Conservation (phyloP, 2,888 invertebrate species). For the Euzetes globulus region DNA sequence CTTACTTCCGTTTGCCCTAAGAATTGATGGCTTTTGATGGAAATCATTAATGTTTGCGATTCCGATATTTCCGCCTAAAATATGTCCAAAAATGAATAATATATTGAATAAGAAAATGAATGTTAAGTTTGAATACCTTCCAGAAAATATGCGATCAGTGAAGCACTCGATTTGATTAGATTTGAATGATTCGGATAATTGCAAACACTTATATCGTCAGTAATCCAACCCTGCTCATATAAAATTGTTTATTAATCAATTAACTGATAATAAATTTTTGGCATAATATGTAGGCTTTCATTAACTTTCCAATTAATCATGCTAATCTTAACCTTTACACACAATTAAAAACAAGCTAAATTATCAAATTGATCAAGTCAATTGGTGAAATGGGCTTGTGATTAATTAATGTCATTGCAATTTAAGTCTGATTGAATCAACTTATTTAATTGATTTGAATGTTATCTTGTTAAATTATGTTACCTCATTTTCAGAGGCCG, state of each 20-base stretch:
- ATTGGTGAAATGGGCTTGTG: too few species aligned
- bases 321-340: too few species aligned
- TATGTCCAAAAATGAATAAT: not conserved
- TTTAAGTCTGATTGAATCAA: too few species aligned
- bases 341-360: too few species aligned
- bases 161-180: slow-evolving; percentile 15
- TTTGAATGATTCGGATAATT: slow-evolving; percentile 13
- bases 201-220: not conserved
- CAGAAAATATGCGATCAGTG: not conserved
- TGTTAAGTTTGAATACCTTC: not conserved
- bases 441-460: too few species aligned
- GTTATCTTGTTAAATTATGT: too few species aligned
- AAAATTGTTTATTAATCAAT: not conserved
- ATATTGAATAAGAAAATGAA: not conserved
- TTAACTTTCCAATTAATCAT: too few species aligned
- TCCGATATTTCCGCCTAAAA: slow-evolving; percentile 70
- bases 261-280: too few species aligned
- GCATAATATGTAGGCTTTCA: too few species aligned
- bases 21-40: not conserved
- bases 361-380: not conserved
- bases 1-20: slow-evolving; percentile 16
- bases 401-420: too few species aligned
- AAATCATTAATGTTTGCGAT: slow-evolving; percentile 72
- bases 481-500: too few species aligned
- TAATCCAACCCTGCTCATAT: not conserved